Percentiles rank a stretch among this genome's conserved stretches.
phyloP scores from a whole-genome alignment of 2,888 invertebrate species.

The Oxystoma pomonae region DNA sequence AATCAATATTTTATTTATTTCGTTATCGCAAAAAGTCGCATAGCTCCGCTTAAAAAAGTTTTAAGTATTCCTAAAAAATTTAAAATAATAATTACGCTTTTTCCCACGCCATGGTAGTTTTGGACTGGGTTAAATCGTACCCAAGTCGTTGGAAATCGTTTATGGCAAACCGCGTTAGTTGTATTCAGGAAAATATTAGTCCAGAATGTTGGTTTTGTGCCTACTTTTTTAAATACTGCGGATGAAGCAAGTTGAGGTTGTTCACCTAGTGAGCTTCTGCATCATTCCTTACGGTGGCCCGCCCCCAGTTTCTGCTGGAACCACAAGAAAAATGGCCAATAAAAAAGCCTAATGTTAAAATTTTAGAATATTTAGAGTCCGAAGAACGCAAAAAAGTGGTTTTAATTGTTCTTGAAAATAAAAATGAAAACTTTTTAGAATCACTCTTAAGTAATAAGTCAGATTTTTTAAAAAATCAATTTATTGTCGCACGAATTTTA shows the following conservation, averaged over 20 bases:
- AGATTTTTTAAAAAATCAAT: not conserved
- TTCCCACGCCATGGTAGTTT: slow-evolving; percentile 9
- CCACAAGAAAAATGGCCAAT: not conserved
- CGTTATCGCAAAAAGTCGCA: not conserved
- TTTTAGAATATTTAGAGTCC: not conserved
- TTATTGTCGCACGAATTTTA: not conserved
- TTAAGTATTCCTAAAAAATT: slow-evolving; percentile 3
- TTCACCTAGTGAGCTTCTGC: slow-evolving; percentile 1
- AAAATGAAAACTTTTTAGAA: not conserved
- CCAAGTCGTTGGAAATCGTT: slow-evolving; percentile 12
- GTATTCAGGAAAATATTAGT: slow-evolving; percentile 10
- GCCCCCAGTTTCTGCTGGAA: slow-evolving; percentile 4
- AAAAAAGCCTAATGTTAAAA: not conserved
- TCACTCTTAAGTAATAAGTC: not conserved
- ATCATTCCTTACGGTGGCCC: slow-evolving; percentile 4
- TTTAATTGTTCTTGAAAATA: not conserved
- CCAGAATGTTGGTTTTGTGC: slow-evolving; percentile 4
- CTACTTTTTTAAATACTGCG: slow-evolving; percentile 6
- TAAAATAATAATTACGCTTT: slow-evolving; percentile 6
- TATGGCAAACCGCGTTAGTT: slow-evolving; percentile 14
- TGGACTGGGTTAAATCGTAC: slow-evolving; percentile 8
- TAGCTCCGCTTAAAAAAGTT: not conserved
- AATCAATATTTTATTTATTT: not conserved
- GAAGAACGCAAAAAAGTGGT: not conserved
- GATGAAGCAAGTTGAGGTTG: slow-evolving; percentile 6